Evolutionary conservation across 2,113 vertebrate genomes (phyloP), one percentile per base, ranked within the genome.

Genomic region (Festucalex cinctus): DNA sequence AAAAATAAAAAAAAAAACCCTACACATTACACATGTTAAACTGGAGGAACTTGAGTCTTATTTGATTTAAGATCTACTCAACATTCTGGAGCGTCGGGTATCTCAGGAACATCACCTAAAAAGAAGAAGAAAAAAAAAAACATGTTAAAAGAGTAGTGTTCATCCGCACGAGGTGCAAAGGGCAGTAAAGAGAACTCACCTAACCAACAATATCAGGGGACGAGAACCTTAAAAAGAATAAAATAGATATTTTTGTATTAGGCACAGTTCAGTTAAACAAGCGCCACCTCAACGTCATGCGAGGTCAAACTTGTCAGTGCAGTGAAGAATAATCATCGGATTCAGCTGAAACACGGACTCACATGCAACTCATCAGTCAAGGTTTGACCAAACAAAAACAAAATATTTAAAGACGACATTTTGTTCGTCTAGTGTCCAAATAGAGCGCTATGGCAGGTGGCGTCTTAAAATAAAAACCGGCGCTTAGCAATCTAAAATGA

Each of bases 341-440:
- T 79, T 90, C 84, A 91, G 86, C 66, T 90, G 90, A 91, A 91
- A 91, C 90, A 91, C 90, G 90, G 88, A 91, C 87, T 86, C 76
- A 87, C 85, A 77, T 87, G 90, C 89, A 91, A 79, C 9, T 92
- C 91, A 92, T 92, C 91, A 92, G 77, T 56, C 0, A 44, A 70
- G 82, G 86, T 83, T 87, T 82, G 85, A 86, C 79, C 24, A 3
- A 1, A 6, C 6, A 19, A 56, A 36, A 35, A n/a, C 13, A 37
- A 62, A 59, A 46, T 16, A 19, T 46, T 46, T 0, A 19, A 19
- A 46, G 17, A 46, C 48, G 9, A 10, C n/a, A 51, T 51, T 51
- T 51, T 51, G 48, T 51, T 51, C 10, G 48, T 9, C 48, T 9
- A 9, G 9, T n/a, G n/a, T 22, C 7, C 19, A n/a, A 48, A 8